A percentile compares a stretch with the other conserved stretches of the same genome.
phyloP scores from a whole-genome alignment of 2,797 vertebrate species.

The Cebuella pygmaea region DNA sequence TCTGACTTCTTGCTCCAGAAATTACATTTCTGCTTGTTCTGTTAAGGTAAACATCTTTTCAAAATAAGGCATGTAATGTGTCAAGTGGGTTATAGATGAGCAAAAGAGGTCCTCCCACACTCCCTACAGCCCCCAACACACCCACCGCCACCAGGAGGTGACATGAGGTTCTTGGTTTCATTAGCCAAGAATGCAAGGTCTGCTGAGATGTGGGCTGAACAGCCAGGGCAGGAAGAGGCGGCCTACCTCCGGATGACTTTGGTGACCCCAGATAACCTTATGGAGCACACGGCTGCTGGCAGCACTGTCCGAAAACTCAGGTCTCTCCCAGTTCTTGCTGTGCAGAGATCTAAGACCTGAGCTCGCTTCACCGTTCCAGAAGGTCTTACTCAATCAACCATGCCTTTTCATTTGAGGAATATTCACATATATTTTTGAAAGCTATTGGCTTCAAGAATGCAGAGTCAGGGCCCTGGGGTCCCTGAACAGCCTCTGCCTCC shows the following conservation, averaged over 20 bases:
- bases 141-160: neutral
- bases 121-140: neutral
- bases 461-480: neutral
- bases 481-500: neutral
- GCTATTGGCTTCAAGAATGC: neutral
- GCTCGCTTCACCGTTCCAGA: neutral
- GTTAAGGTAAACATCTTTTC: neutral
- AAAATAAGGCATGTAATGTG: neutral
- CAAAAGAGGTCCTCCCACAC: neutral
- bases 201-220: neutral
- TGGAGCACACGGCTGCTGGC: neutral
- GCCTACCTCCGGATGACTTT: neutral
- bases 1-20: conserved; percentile 34
- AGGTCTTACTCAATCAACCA: neutral
- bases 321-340: neutral
- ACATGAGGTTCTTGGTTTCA: neutral
- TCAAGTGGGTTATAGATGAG: neutral
- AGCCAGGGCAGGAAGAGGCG: neutral
- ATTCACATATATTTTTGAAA: neutral
- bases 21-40: neutral
- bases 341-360: neutral
- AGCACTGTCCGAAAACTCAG: neutral
- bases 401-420: neutral
- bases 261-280: neutral
- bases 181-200: neutral